Base-by-base conservation (phyloP, 2,113 vertebrate genomes). In the Phyllostomus discolor region DNA sequence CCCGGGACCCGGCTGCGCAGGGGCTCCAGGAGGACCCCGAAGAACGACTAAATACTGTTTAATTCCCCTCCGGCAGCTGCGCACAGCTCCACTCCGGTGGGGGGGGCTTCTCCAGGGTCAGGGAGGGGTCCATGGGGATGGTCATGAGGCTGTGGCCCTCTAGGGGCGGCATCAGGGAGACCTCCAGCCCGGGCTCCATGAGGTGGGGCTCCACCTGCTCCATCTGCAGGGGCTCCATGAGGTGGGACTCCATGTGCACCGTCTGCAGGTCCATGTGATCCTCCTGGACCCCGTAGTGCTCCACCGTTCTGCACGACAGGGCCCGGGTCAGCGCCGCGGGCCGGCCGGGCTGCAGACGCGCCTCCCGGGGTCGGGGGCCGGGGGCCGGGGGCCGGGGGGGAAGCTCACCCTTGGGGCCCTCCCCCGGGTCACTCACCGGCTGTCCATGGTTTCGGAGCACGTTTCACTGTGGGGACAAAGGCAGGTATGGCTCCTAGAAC, bases 381-480 rank as follows among this genome's bases (percentile, higher is more conserved):
- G n/a, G 1, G 31, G 43, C 54, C n/a, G 59, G 87, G 70, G 1
- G 31, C 35, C 54, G 26, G 59, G 87, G 70, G 48, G 48, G 2
- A 9, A 15, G 70, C 22, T 38, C 73, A 0, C 35, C 70, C 46
- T 15, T 10, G 31, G 38, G 46, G 24, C 3, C 70, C 66, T 41
- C 14, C 26, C 48, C 26, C 1, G 10, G 22, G 22, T n/a, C 26
- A 89, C 97, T 96, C 83, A 97, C 96, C 94, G 95, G 93, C 16
- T 86, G 17, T 95, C 96, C 62, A 0, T 4, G 50, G 33, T 31
- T 87, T 35, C 8, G 0, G 24, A 10, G 57, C 82, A 89, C 1
- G 48, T 50, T 12, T 95, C 96, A 35, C 97, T 98, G 91, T 48
- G 57, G 52, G 64, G 46, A 90, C 15, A 88, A 73, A 93, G n/a